These are phyloP conservation scores for Hanleya hanleyi DNA, from an alignment of 2,888 invertebrate genomes.

Conservation along the genomic window DNA sequence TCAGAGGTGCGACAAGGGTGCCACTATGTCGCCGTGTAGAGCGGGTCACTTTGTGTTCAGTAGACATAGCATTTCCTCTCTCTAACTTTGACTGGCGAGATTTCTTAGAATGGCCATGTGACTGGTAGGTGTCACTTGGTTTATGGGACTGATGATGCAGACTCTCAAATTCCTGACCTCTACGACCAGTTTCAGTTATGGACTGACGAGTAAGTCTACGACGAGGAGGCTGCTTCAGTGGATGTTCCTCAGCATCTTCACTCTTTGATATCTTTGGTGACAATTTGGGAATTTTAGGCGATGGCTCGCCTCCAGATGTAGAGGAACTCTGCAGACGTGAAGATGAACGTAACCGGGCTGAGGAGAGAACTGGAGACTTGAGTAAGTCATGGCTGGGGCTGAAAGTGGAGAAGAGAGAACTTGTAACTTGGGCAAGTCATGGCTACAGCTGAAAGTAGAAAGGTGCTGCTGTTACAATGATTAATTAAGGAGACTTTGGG, in stretches of 20 bases:
- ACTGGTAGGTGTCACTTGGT: neutral
- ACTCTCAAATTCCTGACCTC: slow-evolving; percentile 6
- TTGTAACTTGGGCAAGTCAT: neutral
- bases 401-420: neutral
- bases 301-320: slow-evolving; percentile 39
- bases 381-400: neutral
- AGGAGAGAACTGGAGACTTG: neutral
- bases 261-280: slow-evolving; percentile 45
- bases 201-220: slow-evolving; percentile 45
- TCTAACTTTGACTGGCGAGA: neutral
- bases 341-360: slow-evolving; percentile 16
- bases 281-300: slow-evolving; percentile 50
- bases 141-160: no score
- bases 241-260: slow-evolving; percentile 23
- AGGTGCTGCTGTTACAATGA: no score
- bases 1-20: neutral
- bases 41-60: neutral
- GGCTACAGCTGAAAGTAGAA: no score
- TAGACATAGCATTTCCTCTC: neutral
- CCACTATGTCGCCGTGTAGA: neutral
- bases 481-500: no score
- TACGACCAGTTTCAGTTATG: slow-evolving; percentile 26
- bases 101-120: neutral
- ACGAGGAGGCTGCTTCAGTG: slow-evolving; percentile 34
- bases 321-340: slow-evolving; percentile 4